Evolutionary conservation across 2,113 vertebrate genomes (phyloP).

Genomic region (Halcyon senegalensis): DNA sequence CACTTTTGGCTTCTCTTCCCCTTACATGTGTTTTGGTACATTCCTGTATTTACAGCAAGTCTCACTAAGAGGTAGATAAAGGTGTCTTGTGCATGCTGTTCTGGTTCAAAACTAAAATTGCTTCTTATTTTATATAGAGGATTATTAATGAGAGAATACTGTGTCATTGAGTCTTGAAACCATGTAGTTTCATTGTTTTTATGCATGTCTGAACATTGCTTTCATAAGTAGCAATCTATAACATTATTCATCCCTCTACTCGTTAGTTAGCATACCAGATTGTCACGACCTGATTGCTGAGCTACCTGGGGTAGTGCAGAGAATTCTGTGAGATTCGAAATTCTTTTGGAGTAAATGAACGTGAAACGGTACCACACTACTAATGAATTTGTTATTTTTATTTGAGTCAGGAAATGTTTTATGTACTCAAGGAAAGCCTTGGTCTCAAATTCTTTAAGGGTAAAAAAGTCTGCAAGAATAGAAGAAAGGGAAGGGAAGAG

Average conservation of each 20-base stretch:
- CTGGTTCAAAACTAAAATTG: background rate
- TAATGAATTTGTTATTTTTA: too few relatives aligned
- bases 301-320: too few relatives aligned
- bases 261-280: background rate
- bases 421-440: too few relatives aligned
- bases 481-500: too few relatives aligned
- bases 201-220: background rate
- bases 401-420: too few relatives aligned
- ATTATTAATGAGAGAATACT: background rate
- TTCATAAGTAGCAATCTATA: background rate
- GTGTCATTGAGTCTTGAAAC: background rate
- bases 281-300: too few relatives aligned
- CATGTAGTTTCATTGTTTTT: background rate
- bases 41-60: background rate
- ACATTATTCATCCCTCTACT: background rate
- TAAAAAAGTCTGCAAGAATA: too few relatives aligned
- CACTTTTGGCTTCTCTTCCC: background rate
- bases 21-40: background rate
- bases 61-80: background rate
- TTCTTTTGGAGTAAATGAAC: too few relatives aligned
- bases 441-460: too few relatives aligned
- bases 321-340: too few relatives aligned
- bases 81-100: background rate
- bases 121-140: background rate
- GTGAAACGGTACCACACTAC: too few relatives aligned